Evolutionary conservation across 2,113 vertebrate genomes (phyloP), one percentile per base, ranked within the genome.

Genomic region (Fukomys damarensis): DNA sequence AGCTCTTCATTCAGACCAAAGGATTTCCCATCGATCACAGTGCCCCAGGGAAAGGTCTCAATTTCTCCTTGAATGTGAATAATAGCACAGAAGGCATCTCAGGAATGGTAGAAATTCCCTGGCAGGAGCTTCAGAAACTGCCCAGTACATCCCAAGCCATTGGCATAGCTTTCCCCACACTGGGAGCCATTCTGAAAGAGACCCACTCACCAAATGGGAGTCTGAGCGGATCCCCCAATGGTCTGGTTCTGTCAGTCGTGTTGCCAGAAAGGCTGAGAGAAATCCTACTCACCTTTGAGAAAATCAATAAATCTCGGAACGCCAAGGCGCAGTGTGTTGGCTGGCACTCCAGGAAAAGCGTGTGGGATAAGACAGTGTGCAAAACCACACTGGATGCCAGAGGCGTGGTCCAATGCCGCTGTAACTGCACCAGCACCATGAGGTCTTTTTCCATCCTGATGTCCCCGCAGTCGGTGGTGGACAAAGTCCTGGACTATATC

Each of bases 401-500:
- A 30, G 76, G 81, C 26, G 80, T 0, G 0, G 98, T 98, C 32
- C 98, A 94, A 26, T 99, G 99, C n/a, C 46, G 2, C n/a, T 99
- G 99, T 86, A 96, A 89, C 56, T 98, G 98, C 66, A 98, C 80
- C 87, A 83, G 61, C 0, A 86, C 0, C 0, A 49, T 92, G 49
- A 93, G 86, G 0, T 99, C 99, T 2, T 99, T 99, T 97, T 99
- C 99, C 65, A 98, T 99, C 46, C 97, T 99, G 3, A 99, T 99
- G 99, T 98, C 99, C 9, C 98, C 99, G 0, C 4, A 22, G 0
- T 0, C 3, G 0, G 72, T 68, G 13, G 86, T 0, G 52, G 76
- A 61, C 6, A 43, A n/a, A 0, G 2, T 26, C 6, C 97, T 99
- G 97, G 98, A 96, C 65, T 83, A 98, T 43, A 95, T 99, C 70